These are phyloP conservation scores for Lithophane ornitopus DNA, from an alignment of 2,888 invertebrate genomes.

Conservation along the genomic window DNA sequence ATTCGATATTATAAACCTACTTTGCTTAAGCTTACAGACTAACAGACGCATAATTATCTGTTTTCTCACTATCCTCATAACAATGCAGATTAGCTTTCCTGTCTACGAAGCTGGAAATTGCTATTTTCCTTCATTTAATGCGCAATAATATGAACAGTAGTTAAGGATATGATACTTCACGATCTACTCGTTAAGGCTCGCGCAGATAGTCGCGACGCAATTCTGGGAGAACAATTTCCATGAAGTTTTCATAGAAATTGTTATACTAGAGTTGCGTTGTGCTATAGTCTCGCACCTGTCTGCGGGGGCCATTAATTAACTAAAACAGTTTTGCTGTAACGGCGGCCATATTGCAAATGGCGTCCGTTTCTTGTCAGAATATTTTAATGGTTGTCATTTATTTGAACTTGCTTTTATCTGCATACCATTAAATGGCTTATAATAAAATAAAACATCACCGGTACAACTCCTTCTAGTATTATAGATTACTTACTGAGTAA, in stretches of 20 bases:
- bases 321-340: conserved; percentile 43
- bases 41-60: not conserved
- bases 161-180: conserved; percentile 33
- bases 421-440: conserved; percentile 20
- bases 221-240: not conserved
- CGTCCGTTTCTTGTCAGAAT: conserved; percentile 51
- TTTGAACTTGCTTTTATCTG: conserved; percentile 45
- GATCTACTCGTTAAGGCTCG: conserved; percentile 22
- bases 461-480: conserved; percentile 20
- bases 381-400: conserved; percentile 51
- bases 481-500: conserved; percentile 22
- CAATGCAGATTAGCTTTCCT: conserved; percentile 20
- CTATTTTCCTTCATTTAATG: conserved; percentile 18
- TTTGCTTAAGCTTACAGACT: not conserved
- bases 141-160: conserved; percentile 20
- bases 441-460: conserved; percentile 42
- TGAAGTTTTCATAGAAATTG: not conserved
- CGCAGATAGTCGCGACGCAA: not conserved
- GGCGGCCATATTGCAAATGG: conserved; percentile 40
- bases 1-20: not conserved
- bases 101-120: not conserved
- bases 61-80: not conserved
- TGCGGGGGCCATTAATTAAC: not conserved
- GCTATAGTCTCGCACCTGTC: not conserved
- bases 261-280: not conserved